Evolutionary conservation across 2,113 vertebrate species (phyloP).

Genomic region (Leptobrachium ailaonicum): DNA sequence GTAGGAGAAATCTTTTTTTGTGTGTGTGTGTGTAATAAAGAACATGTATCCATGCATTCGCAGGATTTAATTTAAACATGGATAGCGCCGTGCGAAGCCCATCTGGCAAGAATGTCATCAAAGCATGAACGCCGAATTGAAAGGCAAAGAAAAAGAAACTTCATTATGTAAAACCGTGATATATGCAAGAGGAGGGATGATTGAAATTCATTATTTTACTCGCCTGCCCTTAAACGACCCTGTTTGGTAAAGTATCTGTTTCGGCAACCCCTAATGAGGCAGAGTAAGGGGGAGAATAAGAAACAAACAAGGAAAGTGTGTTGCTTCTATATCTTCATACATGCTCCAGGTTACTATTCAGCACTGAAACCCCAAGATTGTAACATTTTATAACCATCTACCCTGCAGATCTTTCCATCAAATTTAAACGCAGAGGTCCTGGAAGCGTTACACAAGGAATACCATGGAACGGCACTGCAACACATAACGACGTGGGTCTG

Average conservation of each 20-base stretch:
- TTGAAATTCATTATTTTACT: not conserved
- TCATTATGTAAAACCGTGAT: not conserved
- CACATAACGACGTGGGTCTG: too few species aligned
- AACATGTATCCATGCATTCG: conserved; percentile 17
- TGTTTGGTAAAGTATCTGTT: not conserved
- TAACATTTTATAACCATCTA: too few species aligned
- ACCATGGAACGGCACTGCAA: too few species aligned
- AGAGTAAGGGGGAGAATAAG: not conserved
- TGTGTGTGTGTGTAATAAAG: not conserved
- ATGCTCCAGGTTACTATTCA: too few species aligned
- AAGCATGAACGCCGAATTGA: not conserved
- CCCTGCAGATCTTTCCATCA: too few species aligned
- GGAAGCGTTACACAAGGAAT: too few species aligned
- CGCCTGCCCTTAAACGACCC: not conserved
- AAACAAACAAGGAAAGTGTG: too few species aligned
- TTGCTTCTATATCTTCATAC: too few species aligned
- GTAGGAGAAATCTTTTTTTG: conserved; percentile 5
- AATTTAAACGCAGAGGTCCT: too few species aligned
- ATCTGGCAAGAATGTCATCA: conserved; percentile 21
- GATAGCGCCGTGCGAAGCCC: not conserved
- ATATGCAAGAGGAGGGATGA: not conserved
- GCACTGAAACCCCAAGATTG: too few species aligned
- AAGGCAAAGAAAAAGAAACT: not conserved
- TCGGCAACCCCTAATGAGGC: not conserved
- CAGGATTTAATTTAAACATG: conserved; percentile 7